Conservation (phyloP, 2,888 invertebrate genomes). For the Sceliomorpha sp. region DNA sequence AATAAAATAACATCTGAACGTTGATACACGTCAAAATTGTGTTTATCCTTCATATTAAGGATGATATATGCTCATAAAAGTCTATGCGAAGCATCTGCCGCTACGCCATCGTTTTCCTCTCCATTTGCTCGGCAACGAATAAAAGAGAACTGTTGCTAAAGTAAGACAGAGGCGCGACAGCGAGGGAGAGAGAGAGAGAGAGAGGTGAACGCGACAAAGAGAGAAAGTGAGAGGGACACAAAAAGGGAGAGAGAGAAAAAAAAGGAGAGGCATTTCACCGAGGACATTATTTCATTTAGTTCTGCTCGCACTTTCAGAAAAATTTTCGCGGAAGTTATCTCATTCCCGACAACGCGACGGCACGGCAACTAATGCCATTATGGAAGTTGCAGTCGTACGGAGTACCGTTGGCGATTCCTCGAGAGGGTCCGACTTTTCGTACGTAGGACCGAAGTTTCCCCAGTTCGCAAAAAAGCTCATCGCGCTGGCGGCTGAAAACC, state of each 20-base stretch:
- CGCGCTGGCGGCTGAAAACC: neutral
- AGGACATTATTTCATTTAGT: constrained; percentile 45
- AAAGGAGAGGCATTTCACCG: constrained; percentile 19
- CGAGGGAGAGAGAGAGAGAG: too few relatives aligned
- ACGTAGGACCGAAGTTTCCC: constrained; percentile 21
- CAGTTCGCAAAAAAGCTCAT: constrained; percentile 18
- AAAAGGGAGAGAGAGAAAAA: neutral
- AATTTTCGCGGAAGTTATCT: constrained; percentile 44
- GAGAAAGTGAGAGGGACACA: too few relatives aligned
- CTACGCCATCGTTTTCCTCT: constrained; percentile 21
- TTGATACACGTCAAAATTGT: constrained; percentile 16
- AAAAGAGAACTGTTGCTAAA: neutral
- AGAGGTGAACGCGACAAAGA: neutral
- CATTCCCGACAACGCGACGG: constrained; percentile 35
- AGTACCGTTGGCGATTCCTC: constrained; percentile 29
- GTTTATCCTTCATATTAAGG: constrained; percentile 26
- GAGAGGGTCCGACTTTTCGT: constrained; percentile 29
- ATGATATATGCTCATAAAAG: constrained; percentile 16
- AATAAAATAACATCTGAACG: constrained; percentile 18
- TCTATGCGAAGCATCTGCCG: constrained; percentile 9
- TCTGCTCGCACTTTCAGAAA: constrained; percentile 33
- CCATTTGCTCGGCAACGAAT: constrained; percentile 16
- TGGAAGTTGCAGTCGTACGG: constrained; percentile 36
- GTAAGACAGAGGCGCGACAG: constrained; percentile 1
- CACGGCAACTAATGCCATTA: constrained; percentile 46